Evolutionary conservation across 2,888 invertebrate species (phyloP).

Genomic region (Drosophila stalkeri): DNA sequence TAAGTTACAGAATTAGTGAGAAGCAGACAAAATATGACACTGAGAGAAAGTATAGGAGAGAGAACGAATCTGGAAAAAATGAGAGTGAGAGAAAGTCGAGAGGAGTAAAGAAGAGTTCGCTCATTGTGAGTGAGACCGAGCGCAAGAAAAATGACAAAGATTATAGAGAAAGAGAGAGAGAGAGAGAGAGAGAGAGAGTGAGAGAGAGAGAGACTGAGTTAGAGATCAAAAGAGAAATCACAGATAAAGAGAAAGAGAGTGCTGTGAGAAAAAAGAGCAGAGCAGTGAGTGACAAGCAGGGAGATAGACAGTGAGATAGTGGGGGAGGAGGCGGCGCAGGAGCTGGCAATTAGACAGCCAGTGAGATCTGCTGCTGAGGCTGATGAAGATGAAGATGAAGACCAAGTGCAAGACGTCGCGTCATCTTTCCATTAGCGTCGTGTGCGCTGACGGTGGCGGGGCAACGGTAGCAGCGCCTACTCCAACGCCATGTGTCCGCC

Average conservation of each 20-base stretch:
- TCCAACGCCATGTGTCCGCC: conserved; percentile 23
- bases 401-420: conserved; percentile 59
- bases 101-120: too few relatives aligned
- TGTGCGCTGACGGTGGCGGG: conserved; percentile 46
- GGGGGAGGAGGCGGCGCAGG: neutral
- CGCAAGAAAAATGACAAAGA: too few relatives aligned
- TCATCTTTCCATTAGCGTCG: conserved; percentile 74
- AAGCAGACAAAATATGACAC: neutral
- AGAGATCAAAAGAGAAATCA: neutral
- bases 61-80: too few relatives aligned
- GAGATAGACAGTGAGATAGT: neutral
- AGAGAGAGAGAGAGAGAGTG: neutral
- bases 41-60: too few relatives aligned
- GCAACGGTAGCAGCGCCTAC: conserved; percentile 52
- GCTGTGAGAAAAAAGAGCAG: neutral
- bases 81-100: too few relatives aligned
- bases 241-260: neutral
- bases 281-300: neutral
- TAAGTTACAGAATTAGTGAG: neutral
- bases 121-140: too few relatives aligned
- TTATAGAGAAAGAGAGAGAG: neutral
- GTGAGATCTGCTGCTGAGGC: neutral
- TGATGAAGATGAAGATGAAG: conserved; percentile 24
- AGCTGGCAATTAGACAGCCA: conserved; percentile 8
- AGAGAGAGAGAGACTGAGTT: too few relatives aligned